Percentiles rank a stretch among this genome's conserved stretches.
Conservation (phyloP, 2,113 vertebrate species). For the Scytalopus superciliaris region DNA sequence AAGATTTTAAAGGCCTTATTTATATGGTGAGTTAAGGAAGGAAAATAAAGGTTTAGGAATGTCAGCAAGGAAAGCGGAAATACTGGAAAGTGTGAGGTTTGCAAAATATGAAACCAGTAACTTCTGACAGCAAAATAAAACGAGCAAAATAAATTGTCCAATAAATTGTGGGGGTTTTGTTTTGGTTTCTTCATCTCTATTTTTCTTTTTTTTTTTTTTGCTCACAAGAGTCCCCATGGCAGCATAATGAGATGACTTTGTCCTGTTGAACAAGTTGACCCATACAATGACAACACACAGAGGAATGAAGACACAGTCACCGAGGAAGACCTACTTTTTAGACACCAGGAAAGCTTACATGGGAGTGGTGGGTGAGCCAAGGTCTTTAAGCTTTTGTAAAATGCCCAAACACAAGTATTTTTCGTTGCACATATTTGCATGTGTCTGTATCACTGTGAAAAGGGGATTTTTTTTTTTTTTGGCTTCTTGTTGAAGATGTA, state of each 20-base stretch:
- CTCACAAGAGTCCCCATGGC: neutral
- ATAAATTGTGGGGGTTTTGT: neutral
- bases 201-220: neutral
- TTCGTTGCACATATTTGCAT: neutral
- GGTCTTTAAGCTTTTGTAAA: neutral
- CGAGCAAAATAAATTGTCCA: neutral
- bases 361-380: neutral
- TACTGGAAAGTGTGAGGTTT: neutral
- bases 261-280: neutral
- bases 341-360: neutral
- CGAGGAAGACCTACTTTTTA: neutral
- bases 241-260: neutral
- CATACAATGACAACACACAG: neutral
- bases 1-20: neutral
- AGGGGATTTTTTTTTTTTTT: rapidly evolving
- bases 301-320: neutral
- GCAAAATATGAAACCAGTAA: neutral
- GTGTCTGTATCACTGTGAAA: neutral
- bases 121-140: neutral
- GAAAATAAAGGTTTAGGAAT: neutral
- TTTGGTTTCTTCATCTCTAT: neutral
- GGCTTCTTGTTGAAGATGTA: neutral
- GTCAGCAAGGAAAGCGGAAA: neutral
- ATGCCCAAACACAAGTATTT: neutral
- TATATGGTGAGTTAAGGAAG: neutral